Evolutionary conservation across 1,140 invertebrate species (phyloP).

Genomic region (Drosophila kohkoa): DNA sequence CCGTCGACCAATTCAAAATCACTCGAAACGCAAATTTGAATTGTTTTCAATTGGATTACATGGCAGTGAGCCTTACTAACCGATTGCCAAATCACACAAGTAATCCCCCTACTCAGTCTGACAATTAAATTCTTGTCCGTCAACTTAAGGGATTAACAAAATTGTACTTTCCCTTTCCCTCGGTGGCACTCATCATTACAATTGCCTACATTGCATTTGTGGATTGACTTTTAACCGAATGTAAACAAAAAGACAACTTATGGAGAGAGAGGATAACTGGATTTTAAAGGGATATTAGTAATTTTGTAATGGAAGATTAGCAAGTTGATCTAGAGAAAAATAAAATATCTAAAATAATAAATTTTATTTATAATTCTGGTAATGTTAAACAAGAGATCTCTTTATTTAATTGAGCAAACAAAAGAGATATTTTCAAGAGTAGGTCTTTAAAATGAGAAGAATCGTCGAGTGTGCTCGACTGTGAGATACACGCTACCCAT

Average conservation of each 20-base stretch:
- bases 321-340: background rate
- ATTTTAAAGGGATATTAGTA: background rate
- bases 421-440: too few relatives aligned
- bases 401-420: too few relatives aligned
- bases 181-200: slow-evolving; percentile 47
- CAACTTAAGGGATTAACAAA: slow-evolving; percentile 59
- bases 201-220: slow-evolving; percentile 21
- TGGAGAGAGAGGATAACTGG: slow-evolving; percentile 4
- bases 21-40: slow-evolving; percentile 57
- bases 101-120: slow-evolving; percentile 26
- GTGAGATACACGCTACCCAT: too few relatives aligned
- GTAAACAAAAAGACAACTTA: slow-evolving; percentile 2
- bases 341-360: too few relatives aligned
- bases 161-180: slow-evolving; percentile 1
- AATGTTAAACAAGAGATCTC: too few relatives aligned
- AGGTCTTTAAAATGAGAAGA: too few relatives aligned
- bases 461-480: too few relatives aligned
- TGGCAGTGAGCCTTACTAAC: slow-evolving; percentile 43
- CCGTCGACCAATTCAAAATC: slow-evolving; percentile 36
- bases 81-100: slow-evolving; percentile 50
- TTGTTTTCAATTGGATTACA: slow-evolving; percentile 78
- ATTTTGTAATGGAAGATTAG: background rate
- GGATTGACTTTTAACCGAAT: slow-evolving; percentile 49
- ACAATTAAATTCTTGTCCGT: slow-evolving; percentile 38
- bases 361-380: too few relatives aligned